A percentile compares a stretch with the other conserved stretches of the same genome.
Evolutionary conservation across 2,797 vertebrate species (phyloP).

Genomic region (Parotocinclus haroldoi): DNA sequence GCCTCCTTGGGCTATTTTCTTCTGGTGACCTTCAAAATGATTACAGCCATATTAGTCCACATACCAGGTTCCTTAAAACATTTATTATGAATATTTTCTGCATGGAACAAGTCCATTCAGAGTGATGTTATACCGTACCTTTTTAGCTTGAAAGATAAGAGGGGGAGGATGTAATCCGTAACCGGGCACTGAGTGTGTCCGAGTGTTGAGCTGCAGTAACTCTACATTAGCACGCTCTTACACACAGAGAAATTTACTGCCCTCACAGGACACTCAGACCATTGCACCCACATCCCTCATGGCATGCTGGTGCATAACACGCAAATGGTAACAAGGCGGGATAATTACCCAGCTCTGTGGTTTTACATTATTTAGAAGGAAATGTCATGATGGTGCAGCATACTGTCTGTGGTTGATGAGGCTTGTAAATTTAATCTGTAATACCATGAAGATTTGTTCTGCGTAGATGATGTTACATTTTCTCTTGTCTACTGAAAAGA

Average conservation of each 20-base stretch:
- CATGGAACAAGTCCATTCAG: slow-evolving; percentile 27
- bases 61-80: too few species aligned
- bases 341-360: slow-evolving; percentile 30
- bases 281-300: slow-evolving; percentile 25
- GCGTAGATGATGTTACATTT: slow-evolving; percentile 26
- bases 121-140: slow-evolving; percentile 40
- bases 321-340: slow-evolving; percentile 15
- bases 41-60: slow-evolving; percentile 20
- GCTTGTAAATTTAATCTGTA: slow-evolving; percentile 48
- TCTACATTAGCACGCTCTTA: slow-evolving; percentile 33
- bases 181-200: slow-evolving; percentile 38
- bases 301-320: slow-evolving; percentile 14
- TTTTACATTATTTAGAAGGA: slow-evolving; percentile 42
- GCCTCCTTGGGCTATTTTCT: slow-evolving; percentile 12
- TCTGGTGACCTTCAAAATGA: slow-evolving; percentile 26
- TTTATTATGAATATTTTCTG: too few species aligned
- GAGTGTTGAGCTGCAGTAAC: slow-evolving; percentile 37
- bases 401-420: slow-evolving; percentile 45
- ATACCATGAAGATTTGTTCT: slow-evolving; percentile 35
- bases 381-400: slow-evolving; percentile 23
- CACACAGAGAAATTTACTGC: slow-evolving; percentile 36
- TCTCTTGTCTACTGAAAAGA: slow-evolving; percentile 14
- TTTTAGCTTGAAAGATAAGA: slow-evolving; percentile 34
- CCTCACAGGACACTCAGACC: slow-evolving; percentile 33
- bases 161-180: slow-evolving; percentile 34